A percentile compares a stretch with the other conserved stretches of the same genome.
These are phyloP conservation scores for Brachyalestes nurse DNA, from an alignment of 2,797 vertebrate species.

Conservation along the genomic window DNA sequence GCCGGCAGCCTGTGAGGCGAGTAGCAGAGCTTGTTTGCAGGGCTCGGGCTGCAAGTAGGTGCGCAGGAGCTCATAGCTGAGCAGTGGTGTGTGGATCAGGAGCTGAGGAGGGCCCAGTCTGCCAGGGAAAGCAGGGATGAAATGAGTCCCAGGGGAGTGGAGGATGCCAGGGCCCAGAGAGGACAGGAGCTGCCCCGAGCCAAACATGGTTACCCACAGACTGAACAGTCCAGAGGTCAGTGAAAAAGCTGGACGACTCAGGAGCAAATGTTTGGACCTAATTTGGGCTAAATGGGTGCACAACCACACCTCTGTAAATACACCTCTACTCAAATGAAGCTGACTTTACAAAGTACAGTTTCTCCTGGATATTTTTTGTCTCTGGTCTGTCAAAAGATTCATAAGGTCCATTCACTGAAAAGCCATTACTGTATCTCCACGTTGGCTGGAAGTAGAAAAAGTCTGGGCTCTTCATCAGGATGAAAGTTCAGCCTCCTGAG, in stretches of 20 bases:
- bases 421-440: conserved; percentile 44
- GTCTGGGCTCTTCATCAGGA: conserved; percentile 46
- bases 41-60: conserved; percentile 80
- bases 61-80: conserved; percentile 82
- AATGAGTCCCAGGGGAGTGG: conserved; percentile 76
- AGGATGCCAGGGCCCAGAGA: conserved; percentile 77
- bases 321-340: background rate
- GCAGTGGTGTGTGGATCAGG: conserved; percentile 78
- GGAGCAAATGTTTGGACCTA: background rate
- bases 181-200: conserved; percentile 76
- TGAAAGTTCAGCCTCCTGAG: conserved; percentile 66
- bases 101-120: conserved; percentile 74
- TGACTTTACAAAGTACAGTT: background rate
- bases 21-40: conserved; percentile 79
- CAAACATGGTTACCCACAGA: conserved; percentile 74
- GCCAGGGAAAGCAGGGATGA: conserved; percentile 77
- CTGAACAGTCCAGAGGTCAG: conserved; percentile 25
- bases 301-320: background rate
- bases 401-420: conserved; percentile 41
- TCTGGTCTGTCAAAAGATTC: background rate
- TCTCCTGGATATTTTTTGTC: background rate
- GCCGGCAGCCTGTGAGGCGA: conserved; percentile 73
- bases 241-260: background rate
- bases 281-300: background rate
- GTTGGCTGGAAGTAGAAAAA: conserved; percentile 55